Conservation (phyloP, 2,113 vertebrate species). For the Erinaceus europaeus region DNA sequence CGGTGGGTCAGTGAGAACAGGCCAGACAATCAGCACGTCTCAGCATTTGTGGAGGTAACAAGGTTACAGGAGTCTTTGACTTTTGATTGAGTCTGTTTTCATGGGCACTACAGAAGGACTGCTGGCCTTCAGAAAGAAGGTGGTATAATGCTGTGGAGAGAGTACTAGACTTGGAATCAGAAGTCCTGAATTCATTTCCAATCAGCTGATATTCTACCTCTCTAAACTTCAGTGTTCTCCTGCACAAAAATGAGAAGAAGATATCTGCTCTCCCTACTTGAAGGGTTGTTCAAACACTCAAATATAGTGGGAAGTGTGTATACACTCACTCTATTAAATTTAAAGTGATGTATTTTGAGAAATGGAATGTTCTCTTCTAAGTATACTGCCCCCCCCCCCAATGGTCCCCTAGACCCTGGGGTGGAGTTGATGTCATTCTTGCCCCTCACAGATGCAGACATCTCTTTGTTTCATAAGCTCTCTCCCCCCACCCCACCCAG, state of each 20-base stretch:
- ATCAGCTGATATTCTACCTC: background rate
- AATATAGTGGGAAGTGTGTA: background rate
- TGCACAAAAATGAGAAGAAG: background rate
- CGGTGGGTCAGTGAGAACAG: background rate
- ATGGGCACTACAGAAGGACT: background rate
- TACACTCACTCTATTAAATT: background rate
- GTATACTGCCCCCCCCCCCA: background rate
- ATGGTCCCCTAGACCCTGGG: background rate
- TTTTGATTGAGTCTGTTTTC: background rate
- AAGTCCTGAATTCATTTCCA: background rate
- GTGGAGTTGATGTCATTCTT: no score
- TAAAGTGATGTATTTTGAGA: background rate
- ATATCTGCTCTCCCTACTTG: background rate
- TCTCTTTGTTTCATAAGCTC: background rate
- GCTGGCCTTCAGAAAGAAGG: background rate
- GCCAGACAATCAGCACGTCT: background rate
- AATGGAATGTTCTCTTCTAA: background rate
- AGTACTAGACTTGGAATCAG: background rate
- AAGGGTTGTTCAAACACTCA: background rate
- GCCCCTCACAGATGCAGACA: background rate
- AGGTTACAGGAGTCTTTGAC: no score
- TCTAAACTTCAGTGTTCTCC: background rate
- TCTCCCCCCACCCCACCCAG: no score
- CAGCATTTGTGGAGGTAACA: background rate
- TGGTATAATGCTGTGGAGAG: background rate